phyloP scores from a whole-genome alignment of 2,797 vertebrate genomes.

The Xiphophorus birchmanni region DNA sequence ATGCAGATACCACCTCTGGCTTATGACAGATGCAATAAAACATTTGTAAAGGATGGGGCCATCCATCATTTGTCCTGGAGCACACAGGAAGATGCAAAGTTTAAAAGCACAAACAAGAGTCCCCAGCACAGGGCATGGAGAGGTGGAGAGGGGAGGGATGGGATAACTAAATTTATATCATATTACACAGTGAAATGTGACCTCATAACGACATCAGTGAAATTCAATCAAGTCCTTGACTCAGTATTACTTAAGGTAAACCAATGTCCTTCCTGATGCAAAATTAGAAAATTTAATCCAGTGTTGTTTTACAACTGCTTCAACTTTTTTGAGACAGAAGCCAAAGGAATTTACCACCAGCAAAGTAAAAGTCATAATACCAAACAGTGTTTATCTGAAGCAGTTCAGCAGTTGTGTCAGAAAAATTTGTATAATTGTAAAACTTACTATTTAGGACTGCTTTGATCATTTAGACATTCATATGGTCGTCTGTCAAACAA shows the following conservation, averaged over 20 bases:
- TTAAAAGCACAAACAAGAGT: slow-evolving; percentile 76
- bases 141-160: slow-evolving; percentile 40
- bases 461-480: not conserved
- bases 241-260: slow-evolving; percentile 85
- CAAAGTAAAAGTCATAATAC: slow-evolving; percentile 11
- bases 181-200: slow-evolving; percentile 87
- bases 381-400: not conserved
- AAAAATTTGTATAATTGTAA: not conserved
- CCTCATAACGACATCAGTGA: slow-evolving; percentile 83
- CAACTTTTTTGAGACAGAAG: slow-evolving; percentile 46
- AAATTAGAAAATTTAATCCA: slow-evolving; percentile 79
- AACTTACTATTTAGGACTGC: not conserved
- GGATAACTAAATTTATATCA: slow-evolving; percentile 82
- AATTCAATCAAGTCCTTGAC: slow-evolving; percentile 83
- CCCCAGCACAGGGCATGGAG: slow-evolving; percentile 45
- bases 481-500: not conserved
- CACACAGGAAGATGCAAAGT: slow-evolving; percentile 57
- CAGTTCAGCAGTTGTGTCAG: not conserved
- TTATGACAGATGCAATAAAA: slow-evolving; percentile 76
- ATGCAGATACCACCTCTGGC: slow-evolving; percentile 64
- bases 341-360: slow-evolving; percentile 26
- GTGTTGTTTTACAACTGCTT: slow-evolving; percentile 46
- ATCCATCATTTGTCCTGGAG: slow-evolving; percentile 75
- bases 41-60: slow-evolving; percentile 71
- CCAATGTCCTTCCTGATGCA: slow-evolving; percentile 82